Conservation (phyloP, 1,140 invertebrate genomes). For the Acyrthosiphon pisum region DNA sequence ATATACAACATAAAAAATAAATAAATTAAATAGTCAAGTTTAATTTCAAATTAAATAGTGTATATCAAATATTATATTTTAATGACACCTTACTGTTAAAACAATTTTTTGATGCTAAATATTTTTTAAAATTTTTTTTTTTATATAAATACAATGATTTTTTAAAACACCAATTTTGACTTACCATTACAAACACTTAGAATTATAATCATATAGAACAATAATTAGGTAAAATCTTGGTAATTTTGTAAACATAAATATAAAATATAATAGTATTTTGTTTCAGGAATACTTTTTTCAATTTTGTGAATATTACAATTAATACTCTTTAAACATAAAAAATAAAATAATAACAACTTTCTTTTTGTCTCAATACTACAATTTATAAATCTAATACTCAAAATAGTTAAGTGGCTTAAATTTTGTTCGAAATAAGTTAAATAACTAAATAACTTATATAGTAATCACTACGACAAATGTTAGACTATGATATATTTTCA, state of each 20-base stretch:
- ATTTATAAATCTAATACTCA: constrained; percentile 17
- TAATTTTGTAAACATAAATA: not conserved
- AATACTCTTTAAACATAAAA: not conserved
- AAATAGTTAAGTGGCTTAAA: not conserved
- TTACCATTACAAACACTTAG: not conserved
- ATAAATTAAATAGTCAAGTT: not conserved
- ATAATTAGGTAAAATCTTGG: not conserved
- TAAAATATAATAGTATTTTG: not conserved
- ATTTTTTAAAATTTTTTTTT: not conserved
- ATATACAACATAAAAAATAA: not conserved
- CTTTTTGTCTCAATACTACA: not conserved
- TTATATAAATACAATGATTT: not conserved
- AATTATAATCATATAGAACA: not conserved
- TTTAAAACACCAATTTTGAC: too few species aligned
- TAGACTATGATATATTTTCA: not conserved
- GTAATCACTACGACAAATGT: not conserved
- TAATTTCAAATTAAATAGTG: not conserved
- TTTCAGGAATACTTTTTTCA: not conserved
- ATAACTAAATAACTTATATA: not conserved
- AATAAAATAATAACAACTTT: not conserved
- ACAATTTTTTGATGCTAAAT: constrained; percentile 23
- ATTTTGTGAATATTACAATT: not conserved
- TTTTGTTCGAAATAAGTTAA: not conserved
- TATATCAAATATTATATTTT: not conserved
- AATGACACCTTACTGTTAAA: too few species aligned